These are phyloP conservation scores for Podarcis cretensis DNA, from an alignment of 2,113 vertebrate genomes.

Conservation along the genomic window DNA sequence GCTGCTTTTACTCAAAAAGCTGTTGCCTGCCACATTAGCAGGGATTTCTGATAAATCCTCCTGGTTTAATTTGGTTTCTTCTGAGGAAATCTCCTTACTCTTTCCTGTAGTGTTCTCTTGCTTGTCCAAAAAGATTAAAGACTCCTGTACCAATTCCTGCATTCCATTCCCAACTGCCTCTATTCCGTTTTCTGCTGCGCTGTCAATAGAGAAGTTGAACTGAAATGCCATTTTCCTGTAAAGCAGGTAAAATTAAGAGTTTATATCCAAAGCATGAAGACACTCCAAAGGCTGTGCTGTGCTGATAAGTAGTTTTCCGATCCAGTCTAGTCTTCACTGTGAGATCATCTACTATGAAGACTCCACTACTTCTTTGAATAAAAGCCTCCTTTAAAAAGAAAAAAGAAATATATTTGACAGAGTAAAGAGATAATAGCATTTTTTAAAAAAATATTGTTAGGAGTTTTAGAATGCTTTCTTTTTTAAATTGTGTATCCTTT, in stretches of 20 bases:
- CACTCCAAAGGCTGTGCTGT: not conserved
- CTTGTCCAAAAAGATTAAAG: slow-evolving; percentile 12
- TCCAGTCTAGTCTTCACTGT: not conserved
- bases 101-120: slow-evolving; percentile 6
- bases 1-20: accelerated
- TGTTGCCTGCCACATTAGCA: not conserved
- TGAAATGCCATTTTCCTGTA: slow-evolving; percentile 73
- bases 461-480: too few species aligned
- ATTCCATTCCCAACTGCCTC: not conserved
- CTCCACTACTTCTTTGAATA: not conserved
- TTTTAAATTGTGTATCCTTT: too few species aligned
- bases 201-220: slow-evolving; percentile 77
- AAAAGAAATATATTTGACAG: accelerated
- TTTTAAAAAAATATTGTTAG: too few species aligned
- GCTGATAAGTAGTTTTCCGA: not conserved
- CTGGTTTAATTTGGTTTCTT: not conserved
- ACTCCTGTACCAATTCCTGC: slow-evolving; percentile 21
- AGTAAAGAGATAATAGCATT: not conserved
- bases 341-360: accelerated
- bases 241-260: not conserved
- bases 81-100: not conserved
- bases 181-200: slow-evolving; percentile 40
- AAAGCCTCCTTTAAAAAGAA: slow-evolving; percentile 24
- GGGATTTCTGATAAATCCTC: not conserved
- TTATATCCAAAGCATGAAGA: not conserved